Evolutionary conservation across 2,888 invertebrate species (phyloP), one percentile per base, ranked within the genome.

Genomic region (Epirrhoe alternata): DNA sequence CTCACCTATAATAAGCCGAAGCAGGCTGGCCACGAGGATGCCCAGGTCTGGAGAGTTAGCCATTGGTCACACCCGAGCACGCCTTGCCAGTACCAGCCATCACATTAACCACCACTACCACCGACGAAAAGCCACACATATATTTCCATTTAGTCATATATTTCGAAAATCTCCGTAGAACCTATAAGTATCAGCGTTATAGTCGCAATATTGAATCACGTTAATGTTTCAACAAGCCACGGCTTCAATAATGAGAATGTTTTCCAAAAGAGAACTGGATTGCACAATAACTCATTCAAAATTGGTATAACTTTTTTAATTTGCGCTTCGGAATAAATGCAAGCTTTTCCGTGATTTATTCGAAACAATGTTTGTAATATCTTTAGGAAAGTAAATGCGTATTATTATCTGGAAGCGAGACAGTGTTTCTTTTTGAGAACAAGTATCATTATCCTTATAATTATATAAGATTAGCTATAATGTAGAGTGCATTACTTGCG

Each of bases 1-100:
- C 95, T 94, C 85, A 95, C 95, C 95, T 75, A 95, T 94, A 74
- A 95, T 94, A 74, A 95, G 94, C 90, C 95, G 94, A 74, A 95
- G 93, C 70, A 95, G 90, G 87, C 94, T 95, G 81, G 95, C 95
- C 75, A 90, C 93, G 78, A 95, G 86, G 85, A 94, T 90, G 84
- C 94, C 94, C 83, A 94, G 89, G 86, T 95, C 95, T 78, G 94
- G 91, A 79, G 94, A 89, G 84, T 93, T 92, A 92, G 94, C 95
- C 94, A 95, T 94, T 86, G 90, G 88, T 93, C 84, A 86, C 84
- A 81, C 80, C 83, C 80, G 85, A 81, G 79, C 76, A 72, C 77
- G 69, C 85, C 82, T 85, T 80, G 80, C 83, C 82, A 78, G 79
- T 83, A 82, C 77, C 77, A 76, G 86, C 89, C 90, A 92, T 92